Conservation (phyloP, 92 coral and sea anemone species). For the Porites evermanni region DNA sequence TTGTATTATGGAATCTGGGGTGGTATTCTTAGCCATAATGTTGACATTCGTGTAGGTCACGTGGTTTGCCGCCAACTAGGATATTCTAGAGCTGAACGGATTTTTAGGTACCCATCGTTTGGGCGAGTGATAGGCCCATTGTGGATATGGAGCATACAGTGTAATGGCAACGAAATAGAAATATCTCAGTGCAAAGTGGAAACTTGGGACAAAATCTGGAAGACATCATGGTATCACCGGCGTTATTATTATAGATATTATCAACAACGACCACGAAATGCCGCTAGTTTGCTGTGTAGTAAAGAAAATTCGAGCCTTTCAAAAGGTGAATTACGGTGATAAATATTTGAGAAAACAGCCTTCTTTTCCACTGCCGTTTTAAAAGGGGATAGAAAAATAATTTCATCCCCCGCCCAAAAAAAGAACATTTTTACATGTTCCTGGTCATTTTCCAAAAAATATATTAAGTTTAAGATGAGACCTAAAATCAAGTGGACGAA, state of each 20-base stretch:
- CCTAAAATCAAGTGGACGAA: too few species aligned
- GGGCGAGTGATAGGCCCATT: conserved; percentile 8
- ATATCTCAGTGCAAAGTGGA: not conserved
- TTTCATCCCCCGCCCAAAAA: too few species aligned
- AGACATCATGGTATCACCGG: not conserved
- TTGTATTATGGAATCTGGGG: conserved; percentile 22
- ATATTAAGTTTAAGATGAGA: too few species aligned
- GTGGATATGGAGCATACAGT: conserved; percentile 5
- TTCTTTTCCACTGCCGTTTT: too few species aligned
- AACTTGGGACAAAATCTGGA: not conserved
- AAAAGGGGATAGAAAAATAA: too few species aligned
- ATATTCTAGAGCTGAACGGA: not conserved
- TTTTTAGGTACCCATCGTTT: not conserved
- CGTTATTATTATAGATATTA: too few species aligned
- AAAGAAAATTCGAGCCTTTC: not conserved
- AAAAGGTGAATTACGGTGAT: not conserved
- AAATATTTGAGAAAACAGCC: too few species aligned
- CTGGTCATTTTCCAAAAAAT: too few species aligned
- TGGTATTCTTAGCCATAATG: not conserved
- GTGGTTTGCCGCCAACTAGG: conserved; percentile 26
- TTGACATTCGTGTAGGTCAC: conserved; percentile 11
- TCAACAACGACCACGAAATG: fast-evolving
- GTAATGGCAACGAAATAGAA: conserved; percentile 8
- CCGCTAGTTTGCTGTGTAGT: not conserved
- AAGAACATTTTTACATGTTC: too few species aligned